Percentiles rank a stretch among this genome's conserved stretches.
phyloP scores from a whole-genome alignment of 1,140 invertebrate species.

The Anthonomus grandis region DNA sequence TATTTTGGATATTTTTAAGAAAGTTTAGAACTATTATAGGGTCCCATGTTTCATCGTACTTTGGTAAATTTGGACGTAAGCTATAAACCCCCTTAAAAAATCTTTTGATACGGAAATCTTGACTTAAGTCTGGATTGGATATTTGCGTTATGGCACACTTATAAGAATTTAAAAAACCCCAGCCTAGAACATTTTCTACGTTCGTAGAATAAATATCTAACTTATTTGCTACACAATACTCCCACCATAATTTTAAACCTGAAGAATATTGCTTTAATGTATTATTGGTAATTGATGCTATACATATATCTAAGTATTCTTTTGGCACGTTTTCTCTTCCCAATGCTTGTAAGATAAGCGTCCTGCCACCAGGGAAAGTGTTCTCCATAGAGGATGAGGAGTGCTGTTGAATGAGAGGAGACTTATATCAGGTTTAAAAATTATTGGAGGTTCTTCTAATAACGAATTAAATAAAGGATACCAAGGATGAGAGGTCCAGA shows the following conservation, averaged over 20 bases:
- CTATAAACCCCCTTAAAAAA: not conserved
- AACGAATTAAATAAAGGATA: conserved; percentile 29
- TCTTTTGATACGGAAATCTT: conserved; percentile 1
- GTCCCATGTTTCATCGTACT: not conserved
- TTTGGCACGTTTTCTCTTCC: conserved; percentile 18
- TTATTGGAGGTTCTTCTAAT: too few species aligned
- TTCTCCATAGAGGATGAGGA: conserved; percentile 15
- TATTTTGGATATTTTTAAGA: too few species aligned
- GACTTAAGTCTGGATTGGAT: not conserved
- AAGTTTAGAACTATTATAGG: conserved; percentile 11
- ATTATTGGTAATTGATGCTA: conserved; percentile 30
- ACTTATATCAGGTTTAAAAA: not conserved
- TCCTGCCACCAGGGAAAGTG: conserved; percentile 18
- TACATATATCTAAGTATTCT: conserved; percentile 25
- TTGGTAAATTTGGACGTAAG: not conserved
- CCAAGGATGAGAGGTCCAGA: conserved; percentile 33
- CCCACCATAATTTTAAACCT: conserved; percentile 10
- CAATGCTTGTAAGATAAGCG: conserved; percentile 26
- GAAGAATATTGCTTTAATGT: conserved; percentile 39
- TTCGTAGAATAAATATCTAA: not conserved
- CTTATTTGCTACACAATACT: not conserved
- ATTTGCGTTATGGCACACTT: conserved; percentile 27
- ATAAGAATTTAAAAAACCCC: conserved; percentile 35
- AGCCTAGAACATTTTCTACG: conserved; percentile 18
- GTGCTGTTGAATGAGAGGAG: conserved; percentile 5